These are phyloP conservation scores for Pseudolycoriella hygida DNA, from an alignment of 2,888 invertebrate genomes.

Conservation along the genomic window DNA sequence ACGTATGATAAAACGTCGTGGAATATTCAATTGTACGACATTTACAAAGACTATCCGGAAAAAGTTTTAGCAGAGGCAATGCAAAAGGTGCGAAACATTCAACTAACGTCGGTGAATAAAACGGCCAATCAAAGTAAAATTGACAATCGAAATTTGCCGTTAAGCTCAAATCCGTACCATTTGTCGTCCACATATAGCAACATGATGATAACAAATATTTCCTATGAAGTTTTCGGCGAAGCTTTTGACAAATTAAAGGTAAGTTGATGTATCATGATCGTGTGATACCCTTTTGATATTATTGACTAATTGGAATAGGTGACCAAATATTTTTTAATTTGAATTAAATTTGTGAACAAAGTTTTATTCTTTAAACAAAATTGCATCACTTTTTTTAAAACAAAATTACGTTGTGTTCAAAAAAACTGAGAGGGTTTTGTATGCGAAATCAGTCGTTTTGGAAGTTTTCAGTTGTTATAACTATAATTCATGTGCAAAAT, in stretches of 20 bases:
- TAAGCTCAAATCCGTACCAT: constrained; percentile 21
- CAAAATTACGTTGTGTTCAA: too few relatives aligned
- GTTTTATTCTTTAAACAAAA: too few relatives aligned
- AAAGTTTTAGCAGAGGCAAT: constrained; percentile 40
- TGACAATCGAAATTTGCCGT: constrained; percentile 17
- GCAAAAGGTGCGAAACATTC: constrained; percentile 36
- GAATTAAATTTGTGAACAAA: too few relatives aligned
- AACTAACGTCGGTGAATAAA: constrained; percentile 38
- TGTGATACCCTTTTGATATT: too few relatives aligned
- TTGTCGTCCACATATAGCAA: constrained; percentile 29
- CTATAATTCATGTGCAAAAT: too few relatives aligned
- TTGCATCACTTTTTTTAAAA: too few relatives aligned
- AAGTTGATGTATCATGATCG: neutral
- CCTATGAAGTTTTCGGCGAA: constrained; percentile 13
- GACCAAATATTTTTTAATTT: too few relatives aligned
- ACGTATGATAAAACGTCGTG: constrained; percentile 41
- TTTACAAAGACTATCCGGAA: constrained; percentile 57
- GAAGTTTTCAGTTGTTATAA: too few relatives aligned
- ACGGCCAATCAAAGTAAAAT: constrained; percentile 17
- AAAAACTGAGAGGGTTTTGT: too few relatives aligned
- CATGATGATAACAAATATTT: constrained; percentile 20
- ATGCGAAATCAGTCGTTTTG: too few relatives aligned
- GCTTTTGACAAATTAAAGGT: neutral
- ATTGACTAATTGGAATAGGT: too few relatives aligned
- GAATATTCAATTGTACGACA: constrained; percentile 46